Evolutionary conservation across 2,113 vertebrate genomes (phyloP), one percentile per base, ranked within the genome.

Genomic region (Oncorhynchus kisutch): DNA sequence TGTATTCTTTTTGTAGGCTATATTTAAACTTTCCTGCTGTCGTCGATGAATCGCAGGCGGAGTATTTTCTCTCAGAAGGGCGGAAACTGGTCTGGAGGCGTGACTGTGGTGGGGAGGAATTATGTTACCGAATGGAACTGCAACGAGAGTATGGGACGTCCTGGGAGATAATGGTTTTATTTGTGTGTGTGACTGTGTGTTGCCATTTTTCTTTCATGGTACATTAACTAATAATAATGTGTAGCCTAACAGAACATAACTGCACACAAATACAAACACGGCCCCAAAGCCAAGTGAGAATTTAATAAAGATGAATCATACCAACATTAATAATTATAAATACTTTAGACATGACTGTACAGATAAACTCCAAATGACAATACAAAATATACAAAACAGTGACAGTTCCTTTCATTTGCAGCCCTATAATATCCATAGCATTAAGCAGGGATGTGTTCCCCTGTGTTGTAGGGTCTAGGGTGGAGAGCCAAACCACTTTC

Each of bases 371-470:
- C 70, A 89, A 87, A 90, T 83, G 27, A 87, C 85, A 79, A 82
- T 85, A 91, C 78, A 90, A 89, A 89, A 88, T 81, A 78, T 88
- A 88, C 82, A 87, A 88, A 85, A 79, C 81, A 79, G 77, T 69
- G 81, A 82, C 87, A 85, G 54, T 65, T 75, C 67, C 16, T 68
- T 74, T 70, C 72, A 7, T 24, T 62, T 78, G 49, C 59, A 22
- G 60, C 68, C 69, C 27, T 76, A 25, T 16, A 78, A 73, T 72
- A 49, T 84, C 78, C 71, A 70, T n/a, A 54, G 75, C 45, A 4
- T 78, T 14, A 72, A 83, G 70, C 78, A 72, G 73, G 70, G 31
- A 11, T 1, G 34, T 22, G 78, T 82, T 81, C 74, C 80, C 39
- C 68, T 70, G 20, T 70, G 0, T 76, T 76, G 34, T 24, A 51